These are phyloP conservation scores for Stramonita haemastoma DNA, from an alignment of 2,888 invertebrate genomes.

Conservation along the genomic window DNA sequence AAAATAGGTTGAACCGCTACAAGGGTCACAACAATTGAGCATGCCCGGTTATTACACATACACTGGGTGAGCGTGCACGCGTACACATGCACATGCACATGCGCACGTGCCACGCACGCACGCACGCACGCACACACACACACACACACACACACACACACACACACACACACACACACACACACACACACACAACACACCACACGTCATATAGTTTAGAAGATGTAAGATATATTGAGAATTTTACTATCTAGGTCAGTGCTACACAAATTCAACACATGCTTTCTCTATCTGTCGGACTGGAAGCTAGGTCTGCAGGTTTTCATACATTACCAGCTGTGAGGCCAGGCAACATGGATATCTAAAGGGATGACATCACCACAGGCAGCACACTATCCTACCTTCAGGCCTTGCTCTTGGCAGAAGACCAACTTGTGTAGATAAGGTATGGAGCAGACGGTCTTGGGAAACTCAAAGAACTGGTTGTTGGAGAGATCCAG, in stretches of 20 bases:
- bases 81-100: not conserved
- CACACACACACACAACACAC: not conserved
- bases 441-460: slow-evolving; percentile 66
- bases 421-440: slow-evolving; percentile 67
- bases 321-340: no score
- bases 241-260: no score
- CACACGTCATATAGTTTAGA: not conserved
- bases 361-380: no score
- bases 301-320: no score
- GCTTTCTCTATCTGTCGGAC: no score
- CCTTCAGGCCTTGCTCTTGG: slow-evolving; percentile 63
- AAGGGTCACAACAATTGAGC: no score
- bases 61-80: not conserved
- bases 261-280: no score
- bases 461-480: slow-evolving; percentile 71
- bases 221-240: not conserved
- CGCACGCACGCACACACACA: not conserved
- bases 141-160: not conserved
- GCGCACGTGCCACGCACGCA: no score
- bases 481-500: slow-evolving; percentile 72
- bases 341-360: no score
- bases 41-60: no score
- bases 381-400: not conserved
- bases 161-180: not conserved
- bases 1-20: no score